Base-by-base conservation (phyloP, 2,888 invertebrate species). In the Seladonia tumulorum region DNA sequence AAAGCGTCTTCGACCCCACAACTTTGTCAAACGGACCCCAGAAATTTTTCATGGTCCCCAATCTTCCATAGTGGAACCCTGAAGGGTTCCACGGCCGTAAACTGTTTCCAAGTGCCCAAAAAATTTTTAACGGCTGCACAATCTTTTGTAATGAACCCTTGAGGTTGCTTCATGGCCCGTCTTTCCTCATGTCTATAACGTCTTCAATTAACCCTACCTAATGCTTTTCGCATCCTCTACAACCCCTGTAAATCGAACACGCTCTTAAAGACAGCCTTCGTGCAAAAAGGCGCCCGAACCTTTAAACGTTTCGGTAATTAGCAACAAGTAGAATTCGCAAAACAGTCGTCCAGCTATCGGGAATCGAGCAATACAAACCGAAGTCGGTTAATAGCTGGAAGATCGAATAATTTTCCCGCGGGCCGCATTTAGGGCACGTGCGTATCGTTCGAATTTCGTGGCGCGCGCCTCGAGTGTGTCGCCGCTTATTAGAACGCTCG, bases 361-460 rank as follows among this genome's bases (percentile, higher is more conserved):
- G 49, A 10, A 57, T 77, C 16, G 47, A 77, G 22, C 25, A 22
- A n/a, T 10, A 16, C 29, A 5, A 2, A n/a, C 25, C 66, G 4
- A 7, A 14, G 22, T 12, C 39, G 16, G 45, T 82, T 72, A 82
- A 83, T 73, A 16, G 72, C 45, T 35, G 12, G 22, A 14, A 25
- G 57, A 60, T 68, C 76, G 53, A 76, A 72, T 76, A 60, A 77
- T 25, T 0, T 14, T 12, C 29, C 1, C 10, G 35, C 25, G 53
- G 49, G 49, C 73, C 72, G 53, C 83, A 76, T 81, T 86, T 84
- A 35, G 35, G 22, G 22, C 35, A 66, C 53, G 42, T 49, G 5
- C 12, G 53, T 57, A 45, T 29, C 66, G 25, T n/a, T 47, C 66
- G 70, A 81, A 85, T 83, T 82, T 85, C 82, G 75, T 81, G 79